These are phyloP conservation scores for Acronicta leporina DNA, from an alignment of 2,888 invertebrate species.

Conservation along the genomic window DNA sequence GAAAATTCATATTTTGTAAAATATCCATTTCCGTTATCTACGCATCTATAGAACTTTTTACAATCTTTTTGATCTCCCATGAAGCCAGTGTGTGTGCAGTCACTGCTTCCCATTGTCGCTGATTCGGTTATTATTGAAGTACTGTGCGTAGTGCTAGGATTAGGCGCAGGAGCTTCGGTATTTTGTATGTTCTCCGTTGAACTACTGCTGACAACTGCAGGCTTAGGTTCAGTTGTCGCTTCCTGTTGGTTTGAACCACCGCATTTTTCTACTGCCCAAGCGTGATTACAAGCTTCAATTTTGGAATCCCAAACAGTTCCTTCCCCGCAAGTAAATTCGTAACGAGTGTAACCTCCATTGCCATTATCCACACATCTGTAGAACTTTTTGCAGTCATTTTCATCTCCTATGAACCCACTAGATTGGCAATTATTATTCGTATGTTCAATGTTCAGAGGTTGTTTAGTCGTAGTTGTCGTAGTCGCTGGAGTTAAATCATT, in stretches of 20 bases:
- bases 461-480: constrained; percentile 41
- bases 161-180: constrained; percentile 10
- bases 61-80: constrained; percentile 88
- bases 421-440: constrained; percentile 60
- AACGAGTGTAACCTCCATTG: constrained; percentile 78
- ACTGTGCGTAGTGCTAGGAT: constrained; percentile 12
- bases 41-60: constrained; percentile 92
- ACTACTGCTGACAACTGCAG: constrained; percentile 16
- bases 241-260: constrained; percentile 33
- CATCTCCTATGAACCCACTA: constrained; percentile 90
- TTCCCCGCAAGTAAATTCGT: constrained; percentile 88
- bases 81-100: constrained; percentile 87
- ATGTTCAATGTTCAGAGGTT: constrained; percentile 27
- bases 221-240: constrained; percentile 19
- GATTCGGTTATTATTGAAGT: constrained; percentile 26
- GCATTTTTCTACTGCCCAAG: constrained; percentile 81
- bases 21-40: constrained; percentile 82
- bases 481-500: constrained; percentile 29
- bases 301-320: constrained; percentile 90
- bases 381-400: constrained; percentile 90
- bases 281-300: constrained; percentile 89
- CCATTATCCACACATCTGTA: constrained; percentile 90
- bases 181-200: constrained; percentile 15
- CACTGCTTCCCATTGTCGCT: constrained; percentile 4
- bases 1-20: constrained; percentile 87